Percentiles rank a stretch among this genome's conserved stretches.
These are phyloP conservation scores for Patella depressa DNA, from an alignment of 2,888 invertebrate genomes.

Conservation along the genomic window DNA sequence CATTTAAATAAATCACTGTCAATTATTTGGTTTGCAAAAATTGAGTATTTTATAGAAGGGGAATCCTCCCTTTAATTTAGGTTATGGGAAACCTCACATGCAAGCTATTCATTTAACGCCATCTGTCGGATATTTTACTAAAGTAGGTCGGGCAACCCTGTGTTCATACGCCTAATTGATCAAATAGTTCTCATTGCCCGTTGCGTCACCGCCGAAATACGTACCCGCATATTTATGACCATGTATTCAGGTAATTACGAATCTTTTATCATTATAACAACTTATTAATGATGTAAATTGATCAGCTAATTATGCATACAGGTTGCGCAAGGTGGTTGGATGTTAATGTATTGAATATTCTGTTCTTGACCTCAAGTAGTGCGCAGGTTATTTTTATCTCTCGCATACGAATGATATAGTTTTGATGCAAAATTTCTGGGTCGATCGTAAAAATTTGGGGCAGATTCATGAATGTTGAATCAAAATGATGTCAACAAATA, in stretches of 20 bases:
- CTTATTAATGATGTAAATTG: background rate
- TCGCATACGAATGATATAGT: constrained; percentile 51
- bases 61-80: constrained; percentile 8
- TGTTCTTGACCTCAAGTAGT: constrained; percentile 55
- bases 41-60: background rate
- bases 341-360: constrained; percentile 49
- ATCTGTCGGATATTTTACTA: constrained; percentile 26
- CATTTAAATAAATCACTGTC: too few relatives aligned
- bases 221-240: background rate
- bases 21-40: too few relatives aligned
- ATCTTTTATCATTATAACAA: background rate
- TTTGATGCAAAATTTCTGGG: constrained; percentile 56
- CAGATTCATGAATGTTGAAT: constrained; percentile 52
- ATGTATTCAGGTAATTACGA: constrained; percentile 6
- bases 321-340: constrained; percentile 42
- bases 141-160: constrained; percentile 40
- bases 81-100: constrained; percentile 20
- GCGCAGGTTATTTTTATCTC: constrained; percentile 58
- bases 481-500: constrained; percentile 50
- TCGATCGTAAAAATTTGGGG: constrained; percentile 57
- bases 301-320: constrained; percentile 18
- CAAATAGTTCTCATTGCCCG: constrained; percentile 27
- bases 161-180: constrained; percentile 30
- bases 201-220: constrained; percentile 8
- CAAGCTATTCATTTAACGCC: constrained; percentile 17